phyloP scores from a whole-genome alignment of 2,113 vertebrate species.

The Anhinga rufa region DNA sequence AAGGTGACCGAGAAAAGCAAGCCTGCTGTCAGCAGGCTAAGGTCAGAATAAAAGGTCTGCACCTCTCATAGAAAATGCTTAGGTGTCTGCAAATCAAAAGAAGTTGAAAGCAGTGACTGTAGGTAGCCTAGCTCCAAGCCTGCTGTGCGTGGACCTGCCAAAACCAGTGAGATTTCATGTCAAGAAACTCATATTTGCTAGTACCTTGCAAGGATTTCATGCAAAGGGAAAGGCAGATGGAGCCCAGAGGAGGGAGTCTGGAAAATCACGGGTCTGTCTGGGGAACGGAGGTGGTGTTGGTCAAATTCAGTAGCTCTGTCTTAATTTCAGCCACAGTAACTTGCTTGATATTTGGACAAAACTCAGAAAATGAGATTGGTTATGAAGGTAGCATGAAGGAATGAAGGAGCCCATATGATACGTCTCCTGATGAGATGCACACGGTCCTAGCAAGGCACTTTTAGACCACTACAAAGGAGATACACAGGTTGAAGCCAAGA shows the following conservation, averaged over 20 bases:
- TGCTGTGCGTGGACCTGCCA: background rate
- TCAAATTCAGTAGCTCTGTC: background rate
- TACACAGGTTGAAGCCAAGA: background rate
- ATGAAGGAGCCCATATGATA: background rate
- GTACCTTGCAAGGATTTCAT: rapidly evolving
- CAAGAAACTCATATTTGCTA: background rate
- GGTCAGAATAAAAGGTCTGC: background rate
- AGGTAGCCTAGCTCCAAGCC: background rate
- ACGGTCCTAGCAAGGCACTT: background rate
- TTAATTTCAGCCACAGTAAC: background rate
- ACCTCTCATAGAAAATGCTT: background rate
- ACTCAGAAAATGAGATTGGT: rapidly evolving
- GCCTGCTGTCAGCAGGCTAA: background rate
- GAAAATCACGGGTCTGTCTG: background rate
- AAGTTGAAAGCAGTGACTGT: rapidly evolving
- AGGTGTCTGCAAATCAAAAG: background rate
- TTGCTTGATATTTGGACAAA: background rate
- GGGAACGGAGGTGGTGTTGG: rapidly evolving
- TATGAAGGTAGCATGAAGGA: background rate
- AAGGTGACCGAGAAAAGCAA: background rate
- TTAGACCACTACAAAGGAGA: background rate
- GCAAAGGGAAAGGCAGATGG: background rate
- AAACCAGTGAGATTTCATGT: rapidly evolving
- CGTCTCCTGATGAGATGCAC: background rate
- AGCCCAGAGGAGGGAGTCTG: background rate